Evolutionary conservation across 1,140 invertebrate species (phyloP).

Genomic region (Calosoma granatense): DNA sequence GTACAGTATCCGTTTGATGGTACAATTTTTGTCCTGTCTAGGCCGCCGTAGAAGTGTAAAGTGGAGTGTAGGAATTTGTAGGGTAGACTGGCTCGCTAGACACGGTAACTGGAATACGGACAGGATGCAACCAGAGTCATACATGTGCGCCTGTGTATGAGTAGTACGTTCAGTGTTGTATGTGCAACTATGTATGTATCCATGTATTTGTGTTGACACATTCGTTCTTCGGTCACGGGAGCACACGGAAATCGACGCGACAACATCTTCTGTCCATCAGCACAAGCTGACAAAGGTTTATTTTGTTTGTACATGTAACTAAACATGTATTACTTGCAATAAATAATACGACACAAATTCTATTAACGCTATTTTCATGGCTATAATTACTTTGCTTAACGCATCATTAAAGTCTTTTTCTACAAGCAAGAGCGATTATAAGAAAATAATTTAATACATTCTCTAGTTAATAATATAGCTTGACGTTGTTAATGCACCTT

Average conservation of each 20-base stretch:
- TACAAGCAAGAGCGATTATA: too few species aligned
- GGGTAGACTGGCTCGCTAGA: not conserved
- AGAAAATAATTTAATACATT: too few species aligned
- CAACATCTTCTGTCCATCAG: not conserved
- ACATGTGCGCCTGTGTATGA: not conserved
- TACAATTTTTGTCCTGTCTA: not conserved
- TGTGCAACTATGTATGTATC: too few species aligned
- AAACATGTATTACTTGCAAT: not conserved
- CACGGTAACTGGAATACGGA: conserved; percentile 1
- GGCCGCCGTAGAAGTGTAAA: too few species aligned
- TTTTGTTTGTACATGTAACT: not conserved
- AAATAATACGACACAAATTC: not conserved
- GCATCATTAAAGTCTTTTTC: too few species aligned
- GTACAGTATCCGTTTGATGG: too few species aligned
- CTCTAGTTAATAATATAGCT: too few species aligned
- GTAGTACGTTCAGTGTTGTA: too few species aligned
- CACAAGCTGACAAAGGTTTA: not conserved
- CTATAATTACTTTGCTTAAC: too few species aligned
- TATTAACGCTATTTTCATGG: not conserved
- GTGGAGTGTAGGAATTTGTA: too few species aligned
- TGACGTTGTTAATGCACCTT: too few species aligned
- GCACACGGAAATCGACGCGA: not conserved
- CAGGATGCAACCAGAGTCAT: not conserved
- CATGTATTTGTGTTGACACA: too few species aligned
- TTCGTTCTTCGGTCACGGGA: not conserved